Percentiles rank a stretch among this genome's conserved stretches.
Evolutionary conservation across 2,797 vertebrate species (phyloP).

Genomic region (Mastacembelus armatus): DNA sequence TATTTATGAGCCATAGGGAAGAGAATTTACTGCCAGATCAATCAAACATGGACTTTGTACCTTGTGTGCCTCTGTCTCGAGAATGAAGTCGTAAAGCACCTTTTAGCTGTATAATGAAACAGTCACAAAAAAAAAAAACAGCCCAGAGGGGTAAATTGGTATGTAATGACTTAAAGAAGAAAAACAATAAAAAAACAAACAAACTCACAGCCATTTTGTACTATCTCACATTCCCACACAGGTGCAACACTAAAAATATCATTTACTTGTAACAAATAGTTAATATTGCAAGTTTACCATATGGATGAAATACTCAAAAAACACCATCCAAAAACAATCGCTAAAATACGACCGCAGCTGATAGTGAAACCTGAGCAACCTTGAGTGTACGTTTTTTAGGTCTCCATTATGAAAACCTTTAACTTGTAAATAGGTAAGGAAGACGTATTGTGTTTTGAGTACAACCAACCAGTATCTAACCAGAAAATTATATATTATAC

Average conservation of each 20-base stretch:
- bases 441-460: conserved; percentile 62
- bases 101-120: conserved; percentile 79
- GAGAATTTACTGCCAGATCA: conserved; percentile 83
- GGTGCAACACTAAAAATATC: conserved; percentile 14
- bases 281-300: conserved; percentile 7
- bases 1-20: conserved; percentile 81
- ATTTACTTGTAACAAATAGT: not conserved
- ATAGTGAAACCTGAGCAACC: conserved; percentile 13
- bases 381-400: conserved; percentile 17
- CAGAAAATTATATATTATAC: conserved; percentile 69
- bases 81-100: conserved; percentile 77
- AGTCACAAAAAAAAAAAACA: conserved; percentile 69
- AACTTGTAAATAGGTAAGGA: conserved; percentile 67
- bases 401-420: conserved; percentile 48
- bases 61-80: conserved; percentile 66
- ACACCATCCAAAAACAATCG: conserved; percentile 5
- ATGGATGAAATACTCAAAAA: conserved; percentile 6
- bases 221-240: conserved; percentile 32
- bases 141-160: conserved; percentile 70
- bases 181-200: conserved; percentile 40
- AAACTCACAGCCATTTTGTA: not conserved
- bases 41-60: conserved; percentile 76
- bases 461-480: conserved; percentile 75
- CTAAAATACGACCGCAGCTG: conserved; percentile 10
- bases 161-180: conserved; percentile 68